Evolutionary conservation across 2,797 vertebrate genomes (phyloP).

Genomic region (Takifugu rubripes): DNA sequence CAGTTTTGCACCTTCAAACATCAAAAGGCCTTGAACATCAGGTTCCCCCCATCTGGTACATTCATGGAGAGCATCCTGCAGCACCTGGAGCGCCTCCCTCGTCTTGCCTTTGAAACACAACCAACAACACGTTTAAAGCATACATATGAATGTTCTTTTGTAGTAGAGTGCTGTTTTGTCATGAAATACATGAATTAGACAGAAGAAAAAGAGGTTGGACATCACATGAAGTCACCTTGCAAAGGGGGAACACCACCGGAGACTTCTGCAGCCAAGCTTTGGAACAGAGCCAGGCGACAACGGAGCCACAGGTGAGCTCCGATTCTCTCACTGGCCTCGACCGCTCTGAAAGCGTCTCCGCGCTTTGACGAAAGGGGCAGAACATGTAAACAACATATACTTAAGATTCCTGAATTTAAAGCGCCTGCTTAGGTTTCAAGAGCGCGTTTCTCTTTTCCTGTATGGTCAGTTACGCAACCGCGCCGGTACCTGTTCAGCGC

Average conservation of each 20-base stretch:
- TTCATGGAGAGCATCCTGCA: slow-evolving; percentile 81
- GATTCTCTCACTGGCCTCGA: slow-evolving; percentile 75
- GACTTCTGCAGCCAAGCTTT: slow-evolving; percentile 73
- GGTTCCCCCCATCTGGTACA: slow-evolving; percentile 78
- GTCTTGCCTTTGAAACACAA: slow-evolving; percentile 71
- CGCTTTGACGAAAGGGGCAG: neutral
- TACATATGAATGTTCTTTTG: neutral
- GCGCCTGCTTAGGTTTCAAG: too few species aligned
- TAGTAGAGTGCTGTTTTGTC: neutral
- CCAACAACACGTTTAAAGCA: slow-evolving; percentile 1
- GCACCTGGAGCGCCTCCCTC: slow-evolving; percentile 66
- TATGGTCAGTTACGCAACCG: neutral
- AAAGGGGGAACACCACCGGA: slow-evolving; percentile 49
- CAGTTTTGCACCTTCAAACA: slow-evolving; percentile 80
- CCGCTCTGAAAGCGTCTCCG: slow-evolving; percentile 46
- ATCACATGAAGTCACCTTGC: slow-evolving; percentile 51
- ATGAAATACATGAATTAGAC: neutral
- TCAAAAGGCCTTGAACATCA: slow-evolving; percentile 81
- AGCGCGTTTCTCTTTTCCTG: neutral
- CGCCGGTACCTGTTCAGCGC: slow-evolving; percentile 36
- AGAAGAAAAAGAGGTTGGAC: slow-evolving; percentile 7
- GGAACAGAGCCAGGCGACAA: slow-evolving; percentile 77
- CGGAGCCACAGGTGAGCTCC: slow-evolving; percentile 81
- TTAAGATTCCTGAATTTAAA: too few species aligned
- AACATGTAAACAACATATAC: neutral